Base-by-base conservation (phyloP, 2,888 invertebrate genomes). In the Ormia ochracea region DNA sequence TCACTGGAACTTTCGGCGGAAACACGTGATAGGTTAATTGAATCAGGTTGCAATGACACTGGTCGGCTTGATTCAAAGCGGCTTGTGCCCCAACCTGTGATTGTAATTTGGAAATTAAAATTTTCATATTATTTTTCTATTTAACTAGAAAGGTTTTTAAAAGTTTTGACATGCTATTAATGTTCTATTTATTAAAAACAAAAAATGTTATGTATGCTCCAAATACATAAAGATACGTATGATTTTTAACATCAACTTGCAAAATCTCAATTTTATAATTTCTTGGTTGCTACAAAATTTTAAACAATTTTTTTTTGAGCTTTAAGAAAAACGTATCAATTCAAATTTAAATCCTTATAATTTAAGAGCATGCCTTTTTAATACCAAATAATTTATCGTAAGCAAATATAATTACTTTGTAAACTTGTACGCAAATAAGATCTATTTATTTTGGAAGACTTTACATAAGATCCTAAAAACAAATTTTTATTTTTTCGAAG, bases 1-100 rank as follows among this genome's bases (percentile, higher is more conserved):
- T 90, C 90, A 83, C 90, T 90, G 54, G 90, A 90, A 81, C 90
- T 90, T 81, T 90, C 90, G 26, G 90, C 89, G 1, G 87, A 87
- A 2, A 86, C 86, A 17, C 90, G 87, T 36, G 88, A 85, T 43
- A 88, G 84, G 68, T 86, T 86, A 10, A 89, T 85, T 14, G 88
- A 86, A 59, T 88, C 87, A 59, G 88, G 87, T 72, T 86, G 87
- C 70, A 87, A 83, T 7, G 90, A 90, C n/a, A 88, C 86, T 19
- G 90, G 90, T 43, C 90, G 88, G 74, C 82, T 86, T 72, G 86
- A 78, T 74, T 90, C 90, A 78, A 87, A 89, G 78, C 90, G 89
- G 43, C 83, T 84, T 41, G 85, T 85, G 59, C 90, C 90, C 90
- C 90, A 90, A 83, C 90, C 90, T 90, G 68, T 59, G 48, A 26